phyloP scores from a whole-genome alignment of 2,113 vertebrate genomes.

The Tragelaphus imberbis region DNA sequence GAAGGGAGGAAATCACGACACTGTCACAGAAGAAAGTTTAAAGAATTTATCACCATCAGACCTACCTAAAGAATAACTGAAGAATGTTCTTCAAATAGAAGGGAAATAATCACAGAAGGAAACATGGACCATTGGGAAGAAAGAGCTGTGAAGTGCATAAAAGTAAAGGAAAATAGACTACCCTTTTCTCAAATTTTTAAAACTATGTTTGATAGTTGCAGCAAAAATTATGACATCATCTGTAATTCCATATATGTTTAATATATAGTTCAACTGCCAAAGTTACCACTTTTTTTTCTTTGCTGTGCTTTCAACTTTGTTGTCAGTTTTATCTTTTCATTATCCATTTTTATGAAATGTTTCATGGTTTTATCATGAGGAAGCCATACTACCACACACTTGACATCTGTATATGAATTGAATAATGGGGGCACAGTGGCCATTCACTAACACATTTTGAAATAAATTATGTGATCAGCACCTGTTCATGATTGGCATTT shows the following conservation, averaged over 20 bases:
- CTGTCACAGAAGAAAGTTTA: conserved; percentile 16
- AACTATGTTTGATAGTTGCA: neutral
- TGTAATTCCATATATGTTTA: neutral
- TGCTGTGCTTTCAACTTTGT: neutral
- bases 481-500: neutral
- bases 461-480: conserved; percentile 2
- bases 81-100: conserved; percentile 4
- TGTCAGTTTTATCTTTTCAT: neutral
- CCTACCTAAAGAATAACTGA: neutral
- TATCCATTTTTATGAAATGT: neutral
- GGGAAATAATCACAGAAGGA: neutral
- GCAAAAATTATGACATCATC: neutral
- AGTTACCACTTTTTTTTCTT: conserved; percentile 19
- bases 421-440: neutral
- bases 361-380: neutral
- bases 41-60: neutral
- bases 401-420: neutral
- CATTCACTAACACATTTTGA: neutral
- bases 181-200: neutral
- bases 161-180: neutral
- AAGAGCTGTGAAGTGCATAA: neutral
- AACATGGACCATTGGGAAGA: neutral
- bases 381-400: neutral
- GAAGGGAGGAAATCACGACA: neutral
- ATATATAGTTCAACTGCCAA: neutral